Percentiles rank a stretch among this genome's conserved stretches.
These are phyloP conservation scores for Diachasmimorpha longicaudata DNA, from an alignment of 1,140 invertebrate genomes.

Conservation along the genomic window DNA sequence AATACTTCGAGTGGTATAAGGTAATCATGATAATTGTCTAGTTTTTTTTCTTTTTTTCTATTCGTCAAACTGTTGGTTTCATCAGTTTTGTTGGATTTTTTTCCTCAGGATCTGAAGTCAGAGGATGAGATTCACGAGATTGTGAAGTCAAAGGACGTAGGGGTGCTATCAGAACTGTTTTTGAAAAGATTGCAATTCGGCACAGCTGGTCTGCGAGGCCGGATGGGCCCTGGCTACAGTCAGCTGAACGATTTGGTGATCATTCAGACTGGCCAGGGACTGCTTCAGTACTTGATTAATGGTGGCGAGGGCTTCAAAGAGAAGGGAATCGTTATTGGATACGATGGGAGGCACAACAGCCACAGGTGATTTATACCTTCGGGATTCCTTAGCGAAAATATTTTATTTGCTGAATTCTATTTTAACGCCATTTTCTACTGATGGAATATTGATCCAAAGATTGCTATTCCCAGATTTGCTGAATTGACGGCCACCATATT, in stretches of 20 bases:
- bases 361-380: conserved; percentile 72
- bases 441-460: background rate
- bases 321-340: conserved; percentile 89
- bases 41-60: conserved; percentile 12
- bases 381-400: too few relatives aligned
- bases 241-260: conserved; percentile 98
- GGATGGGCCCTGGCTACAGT: conserved; percentile 91
- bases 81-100: too few relatives aligned
- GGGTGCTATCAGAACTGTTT: conserved; percentile 66
- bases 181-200: conserved; percentile 80
- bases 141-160: conserved; percentile 59
- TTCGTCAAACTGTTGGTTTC: conserved; percentile 25
- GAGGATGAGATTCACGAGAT: conserved; percentile 65
- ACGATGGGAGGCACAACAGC: conserved; percentile 94
- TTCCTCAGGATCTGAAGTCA: conserved; percentile 58
- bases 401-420: too few relatives aligned
- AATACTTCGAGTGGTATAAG: conserved; percentile 73
- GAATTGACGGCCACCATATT: conserved; percentile 88
- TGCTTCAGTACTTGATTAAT: conserved; percentile 79
- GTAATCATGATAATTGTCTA: conserved; percentile 40
- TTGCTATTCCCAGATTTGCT: conserved; percentile 78
- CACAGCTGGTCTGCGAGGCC: conserved; percentile 88
- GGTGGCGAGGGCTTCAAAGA: conserved; percentile 61
- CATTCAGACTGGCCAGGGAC: conserved; percentile 93
- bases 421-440: too few relatives aligned